A percentile compares a stretch with the other conserved stretches of the same genome.
These are phyloP conservation scores for Cryptocheilus praepositus DNA, from an alignment of 2,888 invertebrate species.

Conservation along the genomic window DNA sequence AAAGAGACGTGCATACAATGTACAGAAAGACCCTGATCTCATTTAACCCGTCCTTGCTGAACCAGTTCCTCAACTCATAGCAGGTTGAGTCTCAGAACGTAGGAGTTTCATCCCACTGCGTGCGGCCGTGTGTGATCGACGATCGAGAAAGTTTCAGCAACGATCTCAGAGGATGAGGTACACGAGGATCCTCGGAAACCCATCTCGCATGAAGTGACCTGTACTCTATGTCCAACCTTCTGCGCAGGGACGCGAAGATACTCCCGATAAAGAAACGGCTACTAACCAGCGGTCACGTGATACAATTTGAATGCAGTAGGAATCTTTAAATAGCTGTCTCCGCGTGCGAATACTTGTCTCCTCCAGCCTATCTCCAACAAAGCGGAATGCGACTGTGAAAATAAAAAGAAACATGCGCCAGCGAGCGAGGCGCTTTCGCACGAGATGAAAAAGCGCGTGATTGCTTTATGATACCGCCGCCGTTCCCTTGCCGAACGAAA, in stretches of 20 bases:
- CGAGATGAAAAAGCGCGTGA: neutral
- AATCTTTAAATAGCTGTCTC: conserved; percentile 61
- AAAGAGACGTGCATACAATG: too few relatives aligned
- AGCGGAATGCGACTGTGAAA: conserved; percentile 30
- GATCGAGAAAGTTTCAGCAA: too few relatives aligned
- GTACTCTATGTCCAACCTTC: conserved; percentile 32
- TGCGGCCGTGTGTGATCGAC: too few relatives aligned
- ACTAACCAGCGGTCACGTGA: conserved; percentile 48
- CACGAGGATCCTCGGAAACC: conserved; percentile 1
- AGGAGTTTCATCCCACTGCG: too few relatives aligned
- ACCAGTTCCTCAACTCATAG: too few relatives aligned
- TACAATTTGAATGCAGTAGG: conserved; percentile 50
- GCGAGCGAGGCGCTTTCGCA: neutral
- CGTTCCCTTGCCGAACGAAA: too few relatives aligned
- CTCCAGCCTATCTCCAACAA: conserved; percentile 37
- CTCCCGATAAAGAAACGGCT: conserved; percentile 44
- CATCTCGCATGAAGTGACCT: conserved; percentile 32
- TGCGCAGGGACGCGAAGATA: conserved; percentile 22
- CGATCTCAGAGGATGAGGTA: too few relatives aligned
- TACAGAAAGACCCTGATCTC: too few relatives aligned
- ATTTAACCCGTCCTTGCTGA: too few relatives aligned
- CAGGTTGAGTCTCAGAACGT: too few relatives aligned
- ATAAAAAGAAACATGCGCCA: conserved; percentile 25
- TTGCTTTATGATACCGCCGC: too few relatives aligned
- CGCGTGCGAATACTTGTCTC: conserved; percentile 29